Evolutionary conservation across 2,888 invertebrate species (phyloP), one percentile per base, ranked within the genome.

Genomic region (Xiphydria camelus): DNA sequence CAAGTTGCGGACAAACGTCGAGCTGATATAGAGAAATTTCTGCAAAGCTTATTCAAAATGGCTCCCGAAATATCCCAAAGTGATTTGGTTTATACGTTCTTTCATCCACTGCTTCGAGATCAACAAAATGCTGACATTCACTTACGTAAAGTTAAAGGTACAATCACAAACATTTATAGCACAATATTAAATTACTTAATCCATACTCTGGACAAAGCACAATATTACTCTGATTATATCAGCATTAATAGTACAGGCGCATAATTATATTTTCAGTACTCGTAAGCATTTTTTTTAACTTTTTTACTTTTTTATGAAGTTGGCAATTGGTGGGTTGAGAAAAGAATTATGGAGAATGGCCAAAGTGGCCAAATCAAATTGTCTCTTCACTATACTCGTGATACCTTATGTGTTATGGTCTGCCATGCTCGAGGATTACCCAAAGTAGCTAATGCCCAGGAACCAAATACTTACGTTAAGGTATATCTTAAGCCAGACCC

Each of bases 1-100:
- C 90, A 91, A 66, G 96, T 97, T 9, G 98, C 98, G 0, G 93
- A 95, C 68, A 88, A 90, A 57, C 83, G 98, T n/a, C 87, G 90
- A 67, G 81, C 84, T 3, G 94, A 95, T 73, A 88, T 99, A 48
- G 90, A 91, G 68, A 83, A 85, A 45, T 98, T 98, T 77, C 82
- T 99, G 4, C 82, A 85, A 33, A 89, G 91, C 0, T 79, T 99
- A 41, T 93, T 95, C 76, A 81, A 82, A 62, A 85, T 94, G 68
- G 89, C 94, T 0, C 89, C 92, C 57, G 97, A 98, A 80, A 94
- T 99, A 60, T 88, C 94, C 0, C 96, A 98, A 79, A 91, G 89
- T 4, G 94, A 96, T 76, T 81, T 99, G 41, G 95, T 99, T 1
- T 98, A 98, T 75, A 99, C 98, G 1, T 99, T 99, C 80, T 98